Conservation (phyloP, 30 jellyfish, hydroid and myxozoan species). For the Pelagia noctiluca region DNA sequence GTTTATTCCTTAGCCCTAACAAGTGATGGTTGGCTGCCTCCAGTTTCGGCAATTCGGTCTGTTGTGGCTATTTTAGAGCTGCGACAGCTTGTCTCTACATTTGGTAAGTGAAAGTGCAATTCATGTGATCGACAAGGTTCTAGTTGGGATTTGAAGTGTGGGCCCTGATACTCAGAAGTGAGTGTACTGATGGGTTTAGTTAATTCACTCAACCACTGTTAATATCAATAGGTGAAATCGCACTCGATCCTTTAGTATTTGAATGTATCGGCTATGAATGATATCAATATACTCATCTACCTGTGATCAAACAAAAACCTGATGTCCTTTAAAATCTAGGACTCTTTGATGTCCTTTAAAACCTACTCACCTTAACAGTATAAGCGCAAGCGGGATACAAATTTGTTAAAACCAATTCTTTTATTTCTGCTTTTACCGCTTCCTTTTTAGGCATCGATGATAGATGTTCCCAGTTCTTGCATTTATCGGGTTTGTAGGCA, state of each 20-base stretch:
- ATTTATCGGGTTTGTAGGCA: conserved; percentile 14
- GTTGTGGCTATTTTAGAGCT: too few relatives aligned
- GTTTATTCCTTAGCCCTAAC: too few relatives aligned
- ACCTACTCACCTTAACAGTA: conserved; percentile 18
- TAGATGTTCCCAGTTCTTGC: conserved; percentile 7
- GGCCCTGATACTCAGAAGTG: too few relatives aligned
- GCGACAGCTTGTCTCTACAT: too few relatives aligned
- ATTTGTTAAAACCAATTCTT: conserved; percentile 16
- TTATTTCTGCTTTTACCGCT: neutral
- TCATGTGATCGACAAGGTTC: too few relatives aligned
- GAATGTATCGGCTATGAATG: neutral
- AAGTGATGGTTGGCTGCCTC: too few relatives aligned
- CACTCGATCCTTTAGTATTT: neutral
- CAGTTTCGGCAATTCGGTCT: too few relatives aligned
- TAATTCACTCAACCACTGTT: neutral
- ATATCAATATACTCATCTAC: neutral
- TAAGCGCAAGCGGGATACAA: conserved; percentile 58
- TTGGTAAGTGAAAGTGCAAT: too few relatives aligned
- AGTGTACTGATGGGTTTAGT: too few relatives aligned
- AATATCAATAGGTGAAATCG: neutral
- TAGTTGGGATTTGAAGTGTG: too few relatives aligned
- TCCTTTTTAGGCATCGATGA: neutral
- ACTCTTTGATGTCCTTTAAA: neutral
- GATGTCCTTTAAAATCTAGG: neutral
- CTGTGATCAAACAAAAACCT: neutral